Evolutionary conservation across 2,888 invertebrate genomes (phyloP), one percentile per base, ranked within the genome.

Genomic region (Acrobasis consociella): DNA sequence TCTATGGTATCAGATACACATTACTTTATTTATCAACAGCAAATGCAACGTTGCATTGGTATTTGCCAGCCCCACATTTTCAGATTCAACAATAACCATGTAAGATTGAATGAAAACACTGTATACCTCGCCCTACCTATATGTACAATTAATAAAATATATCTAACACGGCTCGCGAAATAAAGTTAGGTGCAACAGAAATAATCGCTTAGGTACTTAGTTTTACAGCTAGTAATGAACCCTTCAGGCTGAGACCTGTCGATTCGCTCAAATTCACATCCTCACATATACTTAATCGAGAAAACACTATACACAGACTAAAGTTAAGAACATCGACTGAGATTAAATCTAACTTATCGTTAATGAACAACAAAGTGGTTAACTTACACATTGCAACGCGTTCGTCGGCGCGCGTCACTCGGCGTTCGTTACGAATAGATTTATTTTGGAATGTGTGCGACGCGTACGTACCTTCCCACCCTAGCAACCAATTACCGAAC

Each of bases 311-410:
- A 90, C 89, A 91, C 87, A 89, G 84, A 91, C 86, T 87, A 87
- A 86, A 85, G 81, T 82, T 81, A 86, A 87, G 87, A 87, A 90
- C 89, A 89, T 87, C 88, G 83, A 90, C 85, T 87, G 89, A 91
- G 85, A 89, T 90, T 91, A 90, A 87, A 85, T 76, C 91, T 91
- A 91, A 86, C 91, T 91, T 91, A 91, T 83, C 87, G 84, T 86
- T 91, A 91, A 91, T 91, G 91, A 91, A 91, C 91, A 91, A 89
- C 91, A 90, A 86, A 89, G 91, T 91, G 91, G 91, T 90, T 89
- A 91, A 90, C 86, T 85, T 86, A 88, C 84, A 87, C 82, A 80
- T 77, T 80, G 85, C 78, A 84, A 84, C 87, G 87, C 86, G 80
- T 73, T 76, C 72, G 75, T 74, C 73, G 82, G 78, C 78, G 80